Conservation (phyloP, 2,888 invertebrate species). For the Aspidiotus rigidus region DNA sequence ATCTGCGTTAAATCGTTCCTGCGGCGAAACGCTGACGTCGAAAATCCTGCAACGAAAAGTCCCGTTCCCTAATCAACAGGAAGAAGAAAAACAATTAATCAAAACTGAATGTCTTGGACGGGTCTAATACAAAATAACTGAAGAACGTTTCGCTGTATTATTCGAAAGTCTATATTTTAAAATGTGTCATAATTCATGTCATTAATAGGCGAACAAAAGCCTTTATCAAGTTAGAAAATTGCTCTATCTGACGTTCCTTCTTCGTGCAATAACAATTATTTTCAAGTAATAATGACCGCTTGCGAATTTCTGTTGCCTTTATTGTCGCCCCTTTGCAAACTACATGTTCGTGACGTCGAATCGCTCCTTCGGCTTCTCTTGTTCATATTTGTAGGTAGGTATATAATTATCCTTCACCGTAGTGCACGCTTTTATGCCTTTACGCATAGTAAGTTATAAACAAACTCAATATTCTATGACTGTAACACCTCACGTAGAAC, state of each 20-base stretch:
- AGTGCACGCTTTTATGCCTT: too few species aligned
- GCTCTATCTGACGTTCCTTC: constrained; percentile 20
- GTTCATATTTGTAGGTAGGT: too few species aligned
- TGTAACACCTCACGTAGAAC: too few species aligned
- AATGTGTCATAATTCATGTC: constrained; percentile 25
- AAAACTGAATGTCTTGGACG: constrained; percentile 24
- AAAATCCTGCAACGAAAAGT: too few species aligned
- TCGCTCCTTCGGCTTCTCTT: too few species aligned
- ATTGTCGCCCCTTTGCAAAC: too few species aligned
- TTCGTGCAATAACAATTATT: constrained; percentile 24
- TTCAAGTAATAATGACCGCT: constrained; percentile 22
- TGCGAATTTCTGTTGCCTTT: neutral
- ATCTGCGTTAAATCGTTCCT: too few species aligned
- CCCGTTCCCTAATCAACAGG: constrained; percentile 12
- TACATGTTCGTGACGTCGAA: too few species aligned
- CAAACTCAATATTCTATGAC: too few species aligned
- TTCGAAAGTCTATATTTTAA: constrained; percentile 20
- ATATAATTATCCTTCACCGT: too few species aligned
- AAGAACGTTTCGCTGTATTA: constrained; percentile 17
- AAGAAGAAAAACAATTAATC: constrained; percentile 19
- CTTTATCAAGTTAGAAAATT: constrained; percentile 28
- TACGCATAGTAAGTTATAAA: too few species aligned
- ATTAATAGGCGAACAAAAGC: constrained; percentile 26
- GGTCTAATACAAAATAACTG: constrained; percentile 13
- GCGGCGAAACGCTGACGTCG: too few species aligned